Evolutionary conservation across 2,113 vertebrate genomes (phyloP).

Genomic region (Mobula birostris): DNA sequence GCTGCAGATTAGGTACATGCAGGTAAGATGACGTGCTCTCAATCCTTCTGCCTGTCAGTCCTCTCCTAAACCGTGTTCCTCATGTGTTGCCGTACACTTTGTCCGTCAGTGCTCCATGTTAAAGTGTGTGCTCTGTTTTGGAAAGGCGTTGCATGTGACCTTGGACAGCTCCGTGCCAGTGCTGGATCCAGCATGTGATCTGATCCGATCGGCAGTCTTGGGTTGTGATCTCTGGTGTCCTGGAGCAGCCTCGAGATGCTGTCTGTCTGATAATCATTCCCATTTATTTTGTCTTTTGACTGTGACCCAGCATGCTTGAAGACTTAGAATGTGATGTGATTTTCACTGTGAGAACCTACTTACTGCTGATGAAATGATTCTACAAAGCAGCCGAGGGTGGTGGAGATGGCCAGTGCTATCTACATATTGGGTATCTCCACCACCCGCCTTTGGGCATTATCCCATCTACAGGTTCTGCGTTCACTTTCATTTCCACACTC

Average conservation of each 20-base stretch:
- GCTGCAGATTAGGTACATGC: conserved; percentile 95
- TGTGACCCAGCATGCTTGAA: not conserved
- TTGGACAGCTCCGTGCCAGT: too few relatives aligned
- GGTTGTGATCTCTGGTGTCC: too few relatives aligned
- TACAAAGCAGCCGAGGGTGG: not conserved
- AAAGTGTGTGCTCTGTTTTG: not conserved
- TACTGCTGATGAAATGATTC: not conserved
- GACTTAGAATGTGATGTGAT: not conserved
- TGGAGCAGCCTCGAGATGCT: not conserved
- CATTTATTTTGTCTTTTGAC: not conserved
- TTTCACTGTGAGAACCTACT: not conserved
- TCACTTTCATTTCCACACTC: too few relatives aligned
- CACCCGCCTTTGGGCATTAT: not conserved
- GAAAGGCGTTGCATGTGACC: not conserved
- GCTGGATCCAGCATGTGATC: too few relatives aligned
- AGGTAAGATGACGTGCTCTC: conserved; percentile 62
- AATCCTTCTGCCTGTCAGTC: not conserved
- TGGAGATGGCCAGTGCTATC: too few relatives aligned
- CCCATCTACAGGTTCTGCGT: not conserved
- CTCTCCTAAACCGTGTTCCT: too few relatives aligned
- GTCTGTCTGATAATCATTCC: not conserved
- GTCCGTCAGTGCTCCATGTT: not conserved
- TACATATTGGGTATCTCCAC: not conserved
- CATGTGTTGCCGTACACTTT: not conserved
- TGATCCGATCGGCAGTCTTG: not conserved